Evolutionary conservation across 2,888 invertebrate species (phyloP), one percentile per base, ranked within the genome.

Genomic region (Sepiola atlantica): DNA sequence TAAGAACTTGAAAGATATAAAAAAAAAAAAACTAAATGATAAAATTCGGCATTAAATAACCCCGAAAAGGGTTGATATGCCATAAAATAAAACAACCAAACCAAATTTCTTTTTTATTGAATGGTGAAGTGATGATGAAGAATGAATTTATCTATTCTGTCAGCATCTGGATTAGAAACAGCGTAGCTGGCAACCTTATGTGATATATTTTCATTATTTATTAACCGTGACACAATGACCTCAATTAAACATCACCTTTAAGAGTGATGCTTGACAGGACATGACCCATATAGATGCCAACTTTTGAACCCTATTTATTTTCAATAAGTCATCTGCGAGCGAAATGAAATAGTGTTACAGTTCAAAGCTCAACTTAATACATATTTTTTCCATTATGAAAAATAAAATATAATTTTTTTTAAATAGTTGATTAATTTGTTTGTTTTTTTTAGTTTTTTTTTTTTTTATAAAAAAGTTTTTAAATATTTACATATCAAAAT

Each of bases 331-430:
- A n/a, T 77, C 14, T 77, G 14, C n/a, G 77, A 77, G 4, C 4
- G 14, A 77, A 77, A 4, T 16, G n/a, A 77, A 77, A 77, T 77
- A n/a, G n/a, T n/a, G n/a, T 77, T 77, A n/a, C n/a, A 77, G 77
- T 77, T 77, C 77, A 77, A 77, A n/a, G 77, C n/a, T 77, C 77
- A 77, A 77, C 77, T n/a, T 77, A 77, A 77, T 77, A 77, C n/a
- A 77, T 77, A 77, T 77, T 77, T 77, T 77, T 16, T 16, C 4
- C 14, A 0, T n/a, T 32, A 12, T 1, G 16, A 77, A 77, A 45
- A 77, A 32, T 77, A 12, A n/a, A 77, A 77, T 28, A n/a, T 28
- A 28, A 10, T 77, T 10, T n/a, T n/a, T n/a, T n/a, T n/a, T n/a
- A n/a, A n/a, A n/a, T n/a, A n/a, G n/a, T n/a, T n/a, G n/a, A n/a